Base-by-base conservation (phyloP, 2,888 invertebrate species). In the Chromoteleia sp. region DNA sequence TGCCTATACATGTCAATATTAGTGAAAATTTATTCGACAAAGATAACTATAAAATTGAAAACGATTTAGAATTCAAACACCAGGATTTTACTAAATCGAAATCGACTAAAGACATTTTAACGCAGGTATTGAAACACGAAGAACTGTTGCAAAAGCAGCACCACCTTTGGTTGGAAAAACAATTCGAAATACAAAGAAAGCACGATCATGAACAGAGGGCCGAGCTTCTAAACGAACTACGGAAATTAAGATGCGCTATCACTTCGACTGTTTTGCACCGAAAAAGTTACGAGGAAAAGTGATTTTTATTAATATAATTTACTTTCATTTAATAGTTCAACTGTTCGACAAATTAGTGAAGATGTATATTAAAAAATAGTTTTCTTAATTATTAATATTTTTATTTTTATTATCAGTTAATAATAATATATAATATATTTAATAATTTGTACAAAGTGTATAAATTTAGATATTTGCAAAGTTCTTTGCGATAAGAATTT, bases 81-180 rank as follows among this genome's bases (percentile, higher is more conserved):
- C 10, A 12, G 19, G 0, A 17, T 10, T 6, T 0, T 0, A 39
- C 12, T 0, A 59, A 36, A 14, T 33, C 41, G 8, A 39, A 15
- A 14, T 39, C 54, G 8, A 56, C 30, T 0, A 12, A 48, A 19
- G 39, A 73, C 4, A 15, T 68, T 12, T 54, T 80, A 5, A 6
- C 1, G 14, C 5, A 50, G n/a, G 12, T 80, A 5, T 19, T 86
- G 39, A 81, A 85, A 45, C 85, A 87, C 43, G 83, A 86, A 41
- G 85, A 86, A 65, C 7, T 82, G 6, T 63, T 88, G 73, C 86
- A 88, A 41, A 30, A 85, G 19, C 79, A 84, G 33, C 87, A 88
- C 74, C 86, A 85, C 4, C 25, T 33, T 2, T 87, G 87, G 87
- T 83, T 87, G 83, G 87, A 87, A 52, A 81, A 83, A 29, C 87